These are phyloP conservation scores for Polyommatus icarus DNA, from an alignment of 2,888 invertebrate species.

Conservation along the genomic window DNA sequence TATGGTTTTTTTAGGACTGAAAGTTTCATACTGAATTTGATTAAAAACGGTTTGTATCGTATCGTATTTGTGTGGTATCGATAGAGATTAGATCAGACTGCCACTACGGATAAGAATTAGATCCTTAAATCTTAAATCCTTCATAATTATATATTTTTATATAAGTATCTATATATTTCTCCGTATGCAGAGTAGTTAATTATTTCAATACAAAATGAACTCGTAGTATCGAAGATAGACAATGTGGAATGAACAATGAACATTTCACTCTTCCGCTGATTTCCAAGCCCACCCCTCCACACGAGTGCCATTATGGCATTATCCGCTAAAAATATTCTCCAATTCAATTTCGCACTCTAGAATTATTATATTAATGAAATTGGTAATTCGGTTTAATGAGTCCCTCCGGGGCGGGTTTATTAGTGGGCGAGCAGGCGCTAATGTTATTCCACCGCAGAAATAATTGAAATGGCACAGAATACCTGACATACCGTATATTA, in stretches of 20 bases:
- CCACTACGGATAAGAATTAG: too few relatives aligned
- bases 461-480: conserved; percentile 33
- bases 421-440: conserved; percentile 33
- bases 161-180: too few relatives aligned
- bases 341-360: conserved; percentile 42
- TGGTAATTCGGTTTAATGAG: conserved; percentile 39
- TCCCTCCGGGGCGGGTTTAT: conserved; percentile 39
- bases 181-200: too few relatives aligned
- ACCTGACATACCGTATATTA: not conserved
- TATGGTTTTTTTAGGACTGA: too few relatives aligned
- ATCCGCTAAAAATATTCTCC: not conserved
- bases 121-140: too few relatives aligned
- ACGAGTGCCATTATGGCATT: not conserved
- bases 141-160: too few relatives aligned
- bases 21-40: too few relatives aligned
- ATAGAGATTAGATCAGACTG: too few relatives aligned
- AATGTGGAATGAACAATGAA: not conserved
- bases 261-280: not conserved
- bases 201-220: not conserved
- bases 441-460: conserved; percentile 19
- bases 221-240: not conserved
- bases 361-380: conserved; percentile 44
- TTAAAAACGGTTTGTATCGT: too few relatives aligned
- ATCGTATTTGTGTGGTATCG: too few relatives aligned
- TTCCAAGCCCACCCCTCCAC: not conserved